phyloP scores from a whole-genome alignment of 1,140 invertebrate species.

The Ceratosolen solmsi region DNA sequence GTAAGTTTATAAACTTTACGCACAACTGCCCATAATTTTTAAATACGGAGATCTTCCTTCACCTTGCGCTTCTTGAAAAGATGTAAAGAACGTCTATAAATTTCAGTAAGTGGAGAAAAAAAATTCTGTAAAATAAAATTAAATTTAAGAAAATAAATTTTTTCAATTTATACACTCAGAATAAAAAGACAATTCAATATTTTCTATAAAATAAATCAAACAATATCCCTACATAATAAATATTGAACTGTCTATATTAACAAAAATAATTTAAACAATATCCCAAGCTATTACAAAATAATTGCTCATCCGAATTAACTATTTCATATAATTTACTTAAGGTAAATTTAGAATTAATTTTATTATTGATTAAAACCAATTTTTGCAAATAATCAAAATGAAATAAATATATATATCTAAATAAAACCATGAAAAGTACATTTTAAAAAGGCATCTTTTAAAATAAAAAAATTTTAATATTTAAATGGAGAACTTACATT shows the following conservation, averaged over 20 bases:
- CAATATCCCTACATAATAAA: too few relatives aligned
- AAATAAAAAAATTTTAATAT: too few relatives aligned
- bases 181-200: not conserved
- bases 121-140: not conserved
- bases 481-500: too few relatives aligned
- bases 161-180: not conserved
- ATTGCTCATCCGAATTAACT: too few relatives aligned
- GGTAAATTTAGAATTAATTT: too few relatives aligned
- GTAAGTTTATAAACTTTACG: not conserved
- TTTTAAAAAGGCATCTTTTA: too few relatives aligned
- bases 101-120: not conserved
- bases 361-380: too few relatives aligned
- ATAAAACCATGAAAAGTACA: too few relatives aligned
- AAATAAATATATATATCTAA: too few relatives aligned
- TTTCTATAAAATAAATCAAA: not conserved
- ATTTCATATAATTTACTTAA: too few relatives aligned
- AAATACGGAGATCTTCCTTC: not conserved
- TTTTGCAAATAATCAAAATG: too few relatives aligned
- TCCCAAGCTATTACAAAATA: not conserved
- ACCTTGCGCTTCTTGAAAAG: not conserved
- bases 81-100: constrained; percentile 1
- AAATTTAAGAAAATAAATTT: not conserved
- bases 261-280: constrained; percentile 1
- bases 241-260: not conserved
- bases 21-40: constrained; percentile 12